Base-by-base conservation (phyloP, 2,888 invertebrate genomes). In the Lysandra coridon region DNA sequence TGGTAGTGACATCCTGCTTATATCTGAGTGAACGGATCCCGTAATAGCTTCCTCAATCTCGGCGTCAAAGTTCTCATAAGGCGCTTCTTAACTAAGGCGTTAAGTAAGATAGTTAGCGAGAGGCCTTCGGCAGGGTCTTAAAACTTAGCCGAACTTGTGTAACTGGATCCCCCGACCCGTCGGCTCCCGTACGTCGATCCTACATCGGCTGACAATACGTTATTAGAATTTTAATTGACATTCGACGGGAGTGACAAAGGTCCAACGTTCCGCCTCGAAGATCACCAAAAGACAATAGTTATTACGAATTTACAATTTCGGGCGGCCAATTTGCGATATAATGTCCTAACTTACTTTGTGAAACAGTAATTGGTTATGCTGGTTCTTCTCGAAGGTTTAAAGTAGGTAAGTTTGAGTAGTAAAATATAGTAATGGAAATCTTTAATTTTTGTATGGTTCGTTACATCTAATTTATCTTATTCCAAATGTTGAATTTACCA, bases 11-110 rank as follows among this genome's bases (percentile, higher is more conserved):
- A 92, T 92, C 89, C 91, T 91, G 92, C 91, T 92, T 93, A 93
- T 91, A 94, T 93, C 90, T 92, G 91, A 92, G 89, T 88, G 91
- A 92, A 93, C 90, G 91, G 92, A 92, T 90, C 91, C 89, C 88
- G 90, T 93, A 93, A 94, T 94, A 92, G 94, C 93, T 93, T 93
- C 93, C 92, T 93, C 93, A 93, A 94, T 93, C 93, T 92, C 91
- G 85, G 89, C 92, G 93, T 92, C 93, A 92, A 94, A 94, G 94
- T 94, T 93, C 93, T 94, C 93, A 92, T 93, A 93, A 93, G 93
- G 89, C 92, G 92, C 91, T 92, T 91, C 92, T 94, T 93, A 94
- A 93, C 92, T 93, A 92, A 92, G 92, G 93, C 93, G 92, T 91
- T 92, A 92, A 92, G 92, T 92, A 92, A 92, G 91, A 92, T 94